Conservation (phyloP, 1,140 invertebrate genomes). For the Drosophila repleta region DNA sequence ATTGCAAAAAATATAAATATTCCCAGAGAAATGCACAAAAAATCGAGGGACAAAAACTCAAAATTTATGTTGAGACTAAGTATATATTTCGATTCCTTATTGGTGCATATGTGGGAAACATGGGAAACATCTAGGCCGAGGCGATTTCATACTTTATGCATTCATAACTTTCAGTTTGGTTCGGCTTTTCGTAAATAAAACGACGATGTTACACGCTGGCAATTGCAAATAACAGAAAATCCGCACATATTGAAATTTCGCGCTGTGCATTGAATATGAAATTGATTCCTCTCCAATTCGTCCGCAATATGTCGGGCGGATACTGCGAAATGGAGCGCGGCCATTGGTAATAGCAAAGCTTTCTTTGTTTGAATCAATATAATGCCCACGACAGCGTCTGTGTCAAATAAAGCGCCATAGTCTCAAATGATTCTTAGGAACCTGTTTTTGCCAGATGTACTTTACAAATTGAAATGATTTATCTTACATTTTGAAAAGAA, state of each 20-base stretch:
- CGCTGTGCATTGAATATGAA: conserved; percentile 67
- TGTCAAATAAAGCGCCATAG: neutral
- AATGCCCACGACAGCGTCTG: neutral
- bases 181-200: conserved; percentile 72
- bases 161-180: conserved; percentile 53
- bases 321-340: conserved; percentile 31
- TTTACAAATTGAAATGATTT: no score
- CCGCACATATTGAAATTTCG: conserved; percentile 61
- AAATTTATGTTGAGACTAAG: conserved; percentile 61
- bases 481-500: no score
- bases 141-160: conserved; percentile 14
- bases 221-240: conserved; percentile 71
- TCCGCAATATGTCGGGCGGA: conserved; percentile 32
- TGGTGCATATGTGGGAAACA: neutral
- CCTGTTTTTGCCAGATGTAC: no score
- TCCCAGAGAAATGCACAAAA: conserved; percentile 18
- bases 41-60: conserved; percentile 48
- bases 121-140: conserved; percentile 49
- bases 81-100: conserved; percentile 13
- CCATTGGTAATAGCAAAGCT: conserved; percentile 37
- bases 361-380: conserved; percentile 30
- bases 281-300: conserved; percentile 39
- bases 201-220: conserved; percentile 34
- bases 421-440: neutral
- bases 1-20: conserved; percentile 4